These are phyloP conservation scores for Capreolus pygargus DNA, from an alignment of 2,113 vertebrate genomes.

Conservation along the genomic window DNA sequence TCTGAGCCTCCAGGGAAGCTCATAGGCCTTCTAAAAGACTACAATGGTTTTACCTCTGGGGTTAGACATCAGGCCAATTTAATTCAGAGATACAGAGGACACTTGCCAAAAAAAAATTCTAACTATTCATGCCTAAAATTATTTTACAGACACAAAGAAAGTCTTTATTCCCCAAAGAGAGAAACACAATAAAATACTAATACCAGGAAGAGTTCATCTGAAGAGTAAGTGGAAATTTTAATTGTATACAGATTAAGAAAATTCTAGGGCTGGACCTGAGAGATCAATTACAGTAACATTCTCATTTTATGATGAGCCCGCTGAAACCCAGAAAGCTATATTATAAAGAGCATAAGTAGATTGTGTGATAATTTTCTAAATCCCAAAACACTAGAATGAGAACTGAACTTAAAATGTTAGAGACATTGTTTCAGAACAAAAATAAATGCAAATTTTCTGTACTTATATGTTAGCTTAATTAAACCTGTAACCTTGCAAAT, in stretches of 20 bases:
- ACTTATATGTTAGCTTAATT: conserved; percentile 9
- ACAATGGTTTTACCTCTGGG: not conserved
- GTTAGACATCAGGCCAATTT: conserved; percentile 11
- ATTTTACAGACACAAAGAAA: conserved; percentile 46
- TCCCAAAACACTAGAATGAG: not conserved
- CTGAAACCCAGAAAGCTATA: conserved; percentile 29
- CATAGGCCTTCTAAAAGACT: not conserved
- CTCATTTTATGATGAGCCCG: conserved; percentile 23
- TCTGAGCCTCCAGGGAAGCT: not conserved
- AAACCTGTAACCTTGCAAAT: not conserved
- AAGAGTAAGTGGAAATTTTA: conserved; percentile 22
- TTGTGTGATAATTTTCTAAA: conserved; percentile 22
- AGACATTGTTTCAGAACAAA: conserved; percentile 5
- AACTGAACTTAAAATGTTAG: conserved; percentile 29
- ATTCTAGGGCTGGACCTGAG: not conserved
- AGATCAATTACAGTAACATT: conserved; percentile 58
- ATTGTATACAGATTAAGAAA: conserved; percentile 48
- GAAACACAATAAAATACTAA: conserved; percentile 45
- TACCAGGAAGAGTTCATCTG: not conserved
- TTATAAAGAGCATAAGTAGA: not conserved
- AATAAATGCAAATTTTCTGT: not conserved
- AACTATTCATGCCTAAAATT: conserved; percentile 54
- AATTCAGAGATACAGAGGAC: conserved; percentile 26
- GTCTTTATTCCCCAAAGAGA: conserved; percentile 30
- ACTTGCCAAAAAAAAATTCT: conserved; percentile 40